Base-by-base conservation (phyloP, 92 coral and sea anemone species). In the Zoanthus gigantus region DNA sequence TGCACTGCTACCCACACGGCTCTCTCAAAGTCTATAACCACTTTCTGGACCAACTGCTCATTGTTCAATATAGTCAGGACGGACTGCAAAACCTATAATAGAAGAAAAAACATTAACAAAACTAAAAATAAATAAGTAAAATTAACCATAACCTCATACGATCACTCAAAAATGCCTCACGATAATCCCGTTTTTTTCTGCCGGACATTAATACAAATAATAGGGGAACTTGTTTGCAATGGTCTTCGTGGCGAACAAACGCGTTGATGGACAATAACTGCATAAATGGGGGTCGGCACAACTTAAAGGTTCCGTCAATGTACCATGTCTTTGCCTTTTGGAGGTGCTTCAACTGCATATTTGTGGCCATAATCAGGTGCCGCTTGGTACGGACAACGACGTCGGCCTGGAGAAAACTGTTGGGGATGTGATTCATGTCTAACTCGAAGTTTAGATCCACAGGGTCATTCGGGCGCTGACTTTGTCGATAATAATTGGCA, bases 341-440 rank as follows among this genome's bases (percentile, higher is more conserved):
- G 67, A 79, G 83, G 28, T 74, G 9, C 29, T 63, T 45, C 9
- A 79, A 54, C 87, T 78, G 75, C 66, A 72, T 50, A 30, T 89
- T 61, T 17, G 91, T 89, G 83, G 91, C 91, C 74, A 89, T 72
- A 18, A 89, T 37, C 11, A 87, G 61, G 50, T 87, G 90, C 77
- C 90, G 75, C 57, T 66, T 87, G 47, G 71, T 69, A 63, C 54
- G 42, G 75, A 58, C 80, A 37, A 54, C 11, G 42, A 83, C n/a
- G 65, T 83, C 88, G 44, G 57, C 78, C 29, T 58, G 61, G 29
- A 85, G 47, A 54, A 76, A 85, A 73, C 57, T 46, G 76, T 89
- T 83, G 46, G 90, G 91, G 34, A 88, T 65, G 73, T 60, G 47
- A 81, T 83, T 67, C 54, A 84, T 80, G 65, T 79, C 42, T 15